Evolutionary conservation across 2,113 vertebrate species (phyloP).

Genomic region (Recurvirostra avosetta): DNA sequence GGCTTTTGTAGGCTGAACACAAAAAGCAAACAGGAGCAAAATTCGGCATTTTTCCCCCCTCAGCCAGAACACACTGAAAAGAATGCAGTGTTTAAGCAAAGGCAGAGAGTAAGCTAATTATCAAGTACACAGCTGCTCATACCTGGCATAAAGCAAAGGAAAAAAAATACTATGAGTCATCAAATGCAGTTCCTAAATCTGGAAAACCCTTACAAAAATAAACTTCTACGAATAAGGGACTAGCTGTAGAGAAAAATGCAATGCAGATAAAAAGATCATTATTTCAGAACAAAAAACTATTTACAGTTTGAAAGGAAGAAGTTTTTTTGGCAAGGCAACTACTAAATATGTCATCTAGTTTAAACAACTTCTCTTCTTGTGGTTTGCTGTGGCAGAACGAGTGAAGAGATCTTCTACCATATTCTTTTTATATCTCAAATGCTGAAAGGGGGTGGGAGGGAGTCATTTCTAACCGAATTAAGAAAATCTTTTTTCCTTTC

Average conservation of each 20-base stretch:
- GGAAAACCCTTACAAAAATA: slow-evolving; percentile 32
- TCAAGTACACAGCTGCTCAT: slow-evolving; percentile 31
- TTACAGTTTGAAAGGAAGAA: background rate
- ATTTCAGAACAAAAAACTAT: slow-evolving; percentile 25
- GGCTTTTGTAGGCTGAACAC: slow-evolving; percentile 4
- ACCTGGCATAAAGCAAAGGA: slow-evolving; percentile 27
- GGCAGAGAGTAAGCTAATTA: slow-evolving; percentile 27
- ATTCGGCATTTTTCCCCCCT: background rate
- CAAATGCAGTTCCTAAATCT: slow-evolving; percentile 38
- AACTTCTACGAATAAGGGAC: background rate
- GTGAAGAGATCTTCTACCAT: background rate
- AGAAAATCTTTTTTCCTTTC: background rate
- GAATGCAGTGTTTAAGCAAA: background rate
- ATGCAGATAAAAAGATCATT: background rate
- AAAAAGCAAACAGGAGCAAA: slow-evolving; percentile 8
- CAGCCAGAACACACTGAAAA: background rate
- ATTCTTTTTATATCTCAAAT: background rate
- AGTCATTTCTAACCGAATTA: background rate
- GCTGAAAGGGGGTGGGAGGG: background rate
- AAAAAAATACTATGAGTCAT: background rate
- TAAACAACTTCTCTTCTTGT: background rate
- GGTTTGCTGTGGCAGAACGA: background rate
- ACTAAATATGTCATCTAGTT: background rate
- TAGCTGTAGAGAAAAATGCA: background rate
- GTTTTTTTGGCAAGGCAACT: background rate